Evolutionary conservation across 2,797 vertebrate genomes (phyloP).

Genomic region (Galaxias olidus): DNA sequence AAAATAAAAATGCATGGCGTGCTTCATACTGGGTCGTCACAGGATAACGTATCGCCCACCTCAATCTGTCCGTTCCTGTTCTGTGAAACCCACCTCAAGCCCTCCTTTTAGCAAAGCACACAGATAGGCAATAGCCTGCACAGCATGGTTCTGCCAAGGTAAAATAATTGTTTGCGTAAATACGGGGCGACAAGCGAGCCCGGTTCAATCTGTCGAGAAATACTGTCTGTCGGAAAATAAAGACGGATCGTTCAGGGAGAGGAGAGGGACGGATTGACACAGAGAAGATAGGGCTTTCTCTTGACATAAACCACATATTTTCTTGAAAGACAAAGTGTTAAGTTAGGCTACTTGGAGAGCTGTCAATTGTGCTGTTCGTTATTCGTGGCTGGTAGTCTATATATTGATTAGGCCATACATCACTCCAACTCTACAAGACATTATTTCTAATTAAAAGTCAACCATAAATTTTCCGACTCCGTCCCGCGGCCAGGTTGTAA

Average conservation of each 20-base stretch:
- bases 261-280: background rate
- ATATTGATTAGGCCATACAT: conserved; percentile 83
- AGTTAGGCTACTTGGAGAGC: conserved; percentile 64
- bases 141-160: conserved; percentile 41
- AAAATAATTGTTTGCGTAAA: conserved; percentile 61
- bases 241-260: conserved; percentile 43
- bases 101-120: conserved; percentile 53
- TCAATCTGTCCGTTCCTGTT: conserved; percentile 48
- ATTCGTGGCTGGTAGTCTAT: conserved; percentile 66
- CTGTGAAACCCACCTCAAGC: conserved; percentile 34
- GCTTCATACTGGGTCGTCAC: conserved; percentile 12
- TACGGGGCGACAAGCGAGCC: conserved; percentile 47
- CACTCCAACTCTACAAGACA: conserved; percentile 80
- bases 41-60: conserved; percentile 28
- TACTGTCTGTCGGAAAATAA: conserved; percentile 36
- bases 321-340: conserved; percentile 68
- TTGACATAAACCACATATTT: conserved; percentile 56
- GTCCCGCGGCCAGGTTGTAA: conserved; percentile 77
- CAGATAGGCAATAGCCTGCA: conserved; percentile 42
- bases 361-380: conserved; percentile 72
- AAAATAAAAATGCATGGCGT: conserved; percentile 1
- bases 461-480: conserved; percentile 83
- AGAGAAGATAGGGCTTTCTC: conserved; percentile 23
- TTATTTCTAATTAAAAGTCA: conserved; percentile 93
- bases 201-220: conserved; percentile 51